These are phyloP conservation scores for Oligia latruncula DNA, from an alignment of 2,888 invertebrate species.

Conservation along the genomic window DNA sequence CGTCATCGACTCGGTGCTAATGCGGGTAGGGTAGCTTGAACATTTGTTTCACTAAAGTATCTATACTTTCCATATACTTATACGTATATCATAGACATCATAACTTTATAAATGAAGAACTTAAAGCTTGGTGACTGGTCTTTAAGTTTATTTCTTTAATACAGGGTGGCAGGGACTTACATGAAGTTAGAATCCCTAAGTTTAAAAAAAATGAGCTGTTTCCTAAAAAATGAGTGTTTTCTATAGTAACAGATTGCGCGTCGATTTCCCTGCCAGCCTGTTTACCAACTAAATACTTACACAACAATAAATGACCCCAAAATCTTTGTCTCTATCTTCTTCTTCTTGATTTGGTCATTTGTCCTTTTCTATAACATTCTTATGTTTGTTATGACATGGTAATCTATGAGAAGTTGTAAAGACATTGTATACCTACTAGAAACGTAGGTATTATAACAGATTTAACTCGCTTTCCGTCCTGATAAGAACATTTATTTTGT, in stretches of 20 bases:
- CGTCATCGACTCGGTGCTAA: constrained; percentile 16
- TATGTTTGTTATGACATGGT: background rate
- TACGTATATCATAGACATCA: background rate
- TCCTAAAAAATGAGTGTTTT: too few species aligned
- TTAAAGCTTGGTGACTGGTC: background rate
- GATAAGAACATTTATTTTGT: constrained; percentile 43
- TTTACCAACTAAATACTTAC: background rate
- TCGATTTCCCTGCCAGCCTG: too few species aligned
- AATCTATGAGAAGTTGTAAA: background rate
- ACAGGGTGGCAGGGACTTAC: too few species aligned
- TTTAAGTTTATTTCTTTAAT: background rate
- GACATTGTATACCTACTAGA: background rate
- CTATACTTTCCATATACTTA: background rate
- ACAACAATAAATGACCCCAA: too few species aligned
- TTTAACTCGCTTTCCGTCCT: constrained; percentile 1
- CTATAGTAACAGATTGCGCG: too few species aligned
- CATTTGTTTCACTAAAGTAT: constrained; percentile 3
- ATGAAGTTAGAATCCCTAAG: too few species aligned
- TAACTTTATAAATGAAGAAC: background rate
- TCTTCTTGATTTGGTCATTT: background rate
- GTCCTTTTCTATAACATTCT: background rate
- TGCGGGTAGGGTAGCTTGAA: constrained; percentile 46
- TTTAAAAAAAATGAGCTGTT: too few species aligned
- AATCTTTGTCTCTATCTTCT: background rate
- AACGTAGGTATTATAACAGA: background rate